Base-by-base conservation (phyloP, 2,888 invertebrate genomes). In the Anodontia alba region DNA sequence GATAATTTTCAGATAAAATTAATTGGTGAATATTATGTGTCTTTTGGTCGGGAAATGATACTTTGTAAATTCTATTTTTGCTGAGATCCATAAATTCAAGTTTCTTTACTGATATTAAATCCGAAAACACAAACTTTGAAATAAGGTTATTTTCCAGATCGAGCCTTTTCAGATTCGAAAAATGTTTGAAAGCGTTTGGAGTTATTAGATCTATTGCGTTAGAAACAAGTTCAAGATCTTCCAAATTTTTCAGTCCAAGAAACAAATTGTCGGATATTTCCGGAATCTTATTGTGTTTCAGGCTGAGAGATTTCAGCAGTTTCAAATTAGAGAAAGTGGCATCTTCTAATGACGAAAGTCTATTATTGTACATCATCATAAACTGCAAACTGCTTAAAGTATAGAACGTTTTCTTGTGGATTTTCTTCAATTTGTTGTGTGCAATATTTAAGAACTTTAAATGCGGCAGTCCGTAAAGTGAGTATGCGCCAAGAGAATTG, bases 391-490 rank as follows among this genome's bases (percentile, higher is more conserved):
- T 87, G 12, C 81, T 67, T 12, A 90, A 73, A 29, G 83, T 84
- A 10, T 88, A 84, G 57, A 91, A 85, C 1, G 87, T 79, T 57
- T 88, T 85, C 29, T 88, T 87, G 46, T 90, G 86, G n/a, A 90
- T 80, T 33, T 72, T 69, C 33, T 83, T 82, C 1, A 91, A 62
- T 79, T 79, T 86, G 70, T 91, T 91, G 69, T 90, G 86, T 67
- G 89, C 90, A 42, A 91, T 38, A 71, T 90, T 89, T 2, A 90
- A 80, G 66, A 88, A 87, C 77, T 90, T 91, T 33, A 90, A 67
- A 76, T 90, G 90, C 1, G 89, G 88, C 20, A 90, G 77, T 12
- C 90, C 90, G 49, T 78, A 84, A 5, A 91, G 76, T 26, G 87
- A 87, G 20, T 84, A 81, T 0, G 87, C 82, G 17, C 78, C 79